These are phyloP conservation scores for Calliopum simillimum DNA, from an alignment of 2,888 invertebrate genomes.

Conservation along the genomic window DNA sequence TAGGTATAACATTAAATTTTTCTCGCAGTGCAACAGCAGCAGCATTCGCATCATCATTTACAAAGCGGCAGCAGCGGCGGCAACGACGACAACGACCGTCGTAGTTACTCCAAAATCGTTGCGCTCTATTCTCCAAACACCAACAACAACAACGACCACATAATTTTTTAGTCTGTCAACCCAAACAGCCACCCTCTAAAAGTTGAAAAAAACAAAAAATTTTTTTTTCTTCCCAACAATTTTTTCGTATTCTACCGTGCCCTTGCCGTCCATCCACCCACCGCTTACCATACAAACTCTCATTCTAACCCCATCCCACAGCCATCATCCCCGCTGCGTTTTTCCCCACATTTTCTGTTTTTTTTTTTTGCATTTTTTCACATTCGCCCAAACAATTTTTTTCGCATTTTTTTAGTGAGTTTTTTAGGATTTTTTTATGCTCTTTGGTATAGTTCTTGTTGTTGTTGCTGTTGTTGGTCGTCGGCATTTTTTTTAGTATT, in stretches of 20 bases:
- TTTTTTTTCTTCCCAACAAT: conserved; percentile 31
- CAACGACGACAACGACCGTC: conserved; percentile 28
- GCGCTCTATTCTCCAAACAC: conserved; percentile 27
- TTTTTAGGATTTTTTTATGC: conserved; percentile 31
- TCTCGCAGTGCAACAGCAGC: neutral
- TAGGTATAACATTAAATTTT: too few relatives aligned
- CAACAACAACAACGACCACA: conserved; percentile 7
- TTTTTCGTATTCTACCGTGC: too few relatives aligned
- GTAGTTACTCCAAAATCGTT: conserved; percentile 18
- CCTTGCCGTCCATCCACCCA: too few relatives aligned
- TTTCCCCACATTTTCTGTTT: conserved; percentile 19
- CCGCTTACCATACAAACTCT: neutral
- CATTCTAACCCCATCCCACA: neutral
- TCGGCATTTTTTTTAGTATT: conserved; percentile 16
- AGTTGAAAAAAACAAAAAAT: conserved; percentile 41
- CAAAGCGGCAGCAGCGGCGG: conserved; percentile 20
- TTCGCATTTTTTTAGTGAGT: conserved; percentile 31
- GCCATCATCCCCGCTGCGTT: conserved; percentile 8
- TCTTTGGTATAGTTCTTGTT: conserved; percentile 18
- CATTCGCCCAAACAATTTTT: conserved; percentile 23
- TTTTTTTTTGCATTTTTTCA: conserved; percentile 7
- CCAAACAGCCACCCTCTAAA: conserved; percentile 39
- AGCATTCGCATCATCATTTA: too few relatives aligned
- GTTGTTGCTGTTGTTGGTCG: conserved; percentile 23
- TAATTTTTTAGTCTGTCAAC: neutral